Evolutionary conservation across 2,797 vertebrate genomes (phyloP).

Genomic region (Oryzias sinensis): DNA sequence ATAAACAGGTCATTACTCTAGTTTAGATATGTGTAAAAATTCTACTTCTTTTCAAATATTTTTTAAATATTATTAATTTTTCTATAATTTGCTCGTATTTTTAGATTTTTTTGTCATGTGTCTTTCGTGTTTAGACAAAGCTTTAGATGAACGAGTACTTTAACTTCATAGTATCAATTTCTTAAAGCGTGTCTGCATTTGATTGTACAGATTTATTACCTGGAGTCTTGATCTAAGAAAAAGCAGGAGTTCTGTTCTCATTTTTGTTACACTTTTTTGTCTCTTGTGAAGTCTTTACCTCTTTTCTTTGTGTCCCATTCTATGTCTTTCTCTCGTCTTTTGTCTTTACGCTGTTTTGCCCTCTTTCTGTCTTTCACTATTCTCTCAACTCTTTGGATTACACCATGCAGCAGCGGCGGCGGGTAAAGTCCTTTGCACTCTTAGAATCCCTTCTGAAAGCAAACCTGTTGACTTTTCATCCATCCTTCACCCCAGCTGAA

Average conservation of each 20-base stretch:
- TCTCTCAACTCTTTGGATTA: conserved; percentile 79
- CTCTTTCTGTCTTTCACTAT: conserved; percentile 59
- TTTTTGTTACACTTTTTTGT: conserved; percentile 53
- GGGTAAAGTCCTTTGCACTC: conserved; percentile 80
- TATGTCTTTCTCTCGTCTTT: conserved; percentile 59
- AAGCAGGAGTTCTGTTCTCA: conserved; percentile 59
- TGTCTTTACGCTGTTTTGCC: conserved; percentile 55
- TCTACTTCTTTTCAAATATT: too few relatives aligned
- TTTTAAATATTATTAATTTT: too few relatives aligned
- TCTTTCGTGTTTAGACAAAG: too few relatives aligned
- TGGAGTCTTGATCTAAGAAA: conserved; percentile 47
- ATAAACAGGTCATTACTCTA: too few relatives aligned
- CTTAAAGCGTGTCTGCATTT: too few relatives aligned
- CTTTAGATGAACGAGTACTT: too few relatives aligned
- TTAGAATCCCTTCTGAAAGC: conserved; percentile 62
- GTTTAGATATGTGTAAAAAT: too few relatives aligned
- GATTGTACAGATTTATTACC: conserved; percentile 2
- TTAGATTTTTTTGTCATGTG: too few relatives aligned
- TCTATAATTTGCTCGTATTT: too few relatives aligned
- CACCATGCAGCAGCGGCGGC: conserved; percentile 76
- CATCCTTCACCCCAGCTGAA: conserved; percentile 49
- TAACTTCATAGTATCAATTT: too few relatives aligned
- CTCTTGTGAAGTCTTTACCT: conserved; percentile 73
- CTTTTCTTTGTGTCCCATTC: conserved; percentile 56
- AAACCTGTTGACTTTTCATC: conserved; percentile 62